Conservation (phyloP, 2,888 invertebrate genomes). For the Auanema freiburgensis region DNA sequence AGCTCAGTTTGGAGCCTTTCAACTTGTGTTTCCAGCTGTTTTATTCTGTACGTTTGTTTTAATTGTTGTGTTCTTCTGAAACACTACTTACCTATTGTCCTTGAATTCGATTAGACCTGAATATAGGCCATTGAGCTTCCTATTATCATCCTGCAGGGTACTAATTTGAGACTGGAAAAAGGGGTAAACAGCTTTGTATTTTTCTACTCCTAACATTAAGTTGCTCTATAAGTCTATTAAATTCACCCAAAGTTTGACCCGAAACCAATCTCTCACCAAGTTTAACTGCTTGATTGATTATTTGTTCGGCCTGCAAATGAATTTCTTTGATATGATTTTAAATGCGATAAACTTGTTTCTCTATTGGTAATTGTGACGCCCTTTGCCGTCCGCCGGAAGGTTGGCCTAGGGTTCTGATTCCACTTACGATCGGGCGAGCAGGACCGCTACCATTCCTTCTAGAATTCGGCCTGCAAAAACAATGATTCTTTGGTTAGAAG, state of each 20-base stretch:
- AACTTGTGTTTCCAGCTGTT: constrained; percentile 17
- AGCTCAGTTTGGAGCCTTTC: constrained; percentile 16
- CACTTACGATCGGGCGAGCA: constrained; percentile 16
- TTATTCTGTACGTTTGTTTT: constrained; percentile 9
- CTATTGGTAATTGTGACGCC: constrained; percentile 18
- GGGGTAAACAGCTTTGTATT: not conserved
- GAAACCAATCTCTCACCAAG: constrained; percentile 14
- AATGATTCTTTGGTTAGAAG: too few relatives aligned
- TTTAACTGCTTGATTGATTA: constrained; percentile 17
- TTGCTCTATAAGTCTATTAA: constrained; percentile 24
- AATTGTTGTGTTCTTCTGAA: not conserved
- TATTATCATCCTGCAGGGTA: constrained; percentile 19
- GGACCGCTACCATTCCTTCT: constrained; percentile 13
- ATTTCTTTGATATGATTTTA: not conserved
- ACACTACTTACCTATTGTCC: constrained; percentile 17
- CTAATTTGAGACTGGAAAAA: constrained; percentile 13
- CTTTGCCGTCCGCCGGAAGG: not conserved
- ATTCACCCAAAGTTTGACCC: constrained; percentile 18
- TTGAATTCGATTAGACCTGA: constrained; percentile 20
- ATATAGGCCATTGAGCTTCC: constrained; percentile 13
- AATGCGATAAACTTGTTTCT: constrained; percentile 14
- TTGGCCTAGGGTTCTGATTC: constrained; percentile 12
- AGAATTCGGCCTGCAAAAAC: constrained; percentile 23
- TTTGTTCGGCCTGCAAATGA: constrained; percentile 16
- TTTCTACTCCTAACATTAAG: constrained; percentile 16